These are phyloP conservation scores for Stratiolaelaps scimitus DNA, from an alignment of 1,140 invertebrate genomes.

Conservation along the genomic window DNA sequence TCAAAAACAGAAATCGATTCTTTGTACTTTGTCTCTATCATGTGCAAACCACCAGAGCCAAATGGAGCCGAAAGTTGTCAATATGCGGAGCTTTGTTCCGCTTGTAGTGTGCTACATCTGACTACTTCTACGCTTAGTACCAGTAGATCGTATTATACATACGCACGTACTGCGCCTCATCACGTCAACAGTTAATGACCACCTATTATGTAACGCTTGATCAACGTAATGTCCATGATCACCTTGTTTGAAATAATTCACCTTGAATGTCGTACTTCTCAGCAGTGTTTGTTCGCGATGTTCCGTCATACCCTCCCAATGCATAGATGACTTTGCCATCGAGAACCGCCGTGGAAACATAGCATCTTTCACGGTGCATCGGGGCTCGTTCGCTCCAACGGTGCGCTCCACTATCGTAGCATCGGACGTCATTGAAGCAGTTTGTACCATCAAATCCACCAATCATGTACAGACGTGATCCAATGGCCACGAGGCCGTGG, in stretches of 20 bases:
- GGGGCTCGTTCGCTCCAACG: conserved; percentile 55
- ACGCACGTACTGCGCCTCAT: no score
- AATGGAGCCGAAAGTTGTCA: no score
- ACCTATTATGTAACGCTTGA: background rate
- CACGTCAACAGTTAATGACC: conserved; percentile 1
- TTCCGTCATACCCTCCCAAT: conserved; percentile 47
- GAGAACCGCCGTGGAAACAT: conserved; percentile 58
- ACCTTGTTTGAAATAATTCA: background rate
- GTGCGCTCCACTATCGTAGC: conserved; percentile 52
- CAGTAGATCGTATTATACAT: no score
- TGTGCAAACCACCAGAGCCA: no score
- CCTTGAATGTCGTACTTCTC: conserved; percentile 40
- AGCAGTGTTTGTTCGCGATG: conserved; percentile 43
- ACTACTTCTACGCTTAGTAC: no score
- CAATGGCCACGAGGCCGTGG: conserved; percentile 55
- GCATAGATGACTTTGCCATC: conserved; percentile 42
- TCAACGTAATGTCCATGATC: background rate
- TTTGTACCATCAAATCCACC: conserved; percentile 62
- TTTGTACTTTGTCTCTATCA: no score
- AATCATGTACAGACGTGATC: conserved; percentile 58
- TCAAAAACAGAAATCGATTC: no score
- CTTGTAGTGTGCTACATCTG: no score
- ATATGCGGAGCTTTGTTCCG: no score
- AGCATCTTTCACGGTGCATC: conserved; percentile 58
- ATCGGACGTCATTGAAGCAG: conserved; percentile 53